phyloP scores from a whole-genome alignment of 2,113 vertebrate genomes.

The Puma concolor region DNA sequence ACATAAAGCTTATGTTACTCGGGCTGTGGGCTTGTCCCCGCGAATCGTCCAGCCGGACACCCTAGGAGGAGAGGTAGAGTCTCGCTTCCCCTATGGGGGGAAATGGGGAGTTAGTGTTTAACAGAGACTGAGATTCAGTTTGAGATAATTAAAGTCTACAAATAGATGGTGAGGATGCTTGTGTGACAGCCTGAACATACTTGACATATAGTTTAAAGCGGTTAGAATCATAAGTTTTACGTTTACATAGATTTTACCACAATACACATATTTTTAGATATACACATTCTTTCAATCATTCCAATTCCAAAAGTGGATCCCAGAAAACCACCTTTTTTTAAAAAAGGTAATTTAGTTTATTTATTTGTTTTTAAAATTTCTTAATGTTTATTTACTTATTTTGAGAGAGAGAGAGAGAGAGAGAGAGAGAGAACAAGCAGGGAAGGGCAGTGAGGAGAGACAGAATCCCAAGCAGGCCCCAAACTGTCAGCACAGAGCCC shows the following conservation, averaged over 20 bases:
- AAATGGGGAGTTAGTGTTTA: too few species aligned
- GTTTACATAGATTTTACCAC: background rate
- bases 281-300: background rate
- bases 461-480: too few species aligned
- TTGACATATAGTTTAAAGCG: rapidly evolving
- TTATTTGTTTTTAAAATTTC: too few species aligned
- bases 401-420: too few species aligned
- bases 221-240: background rate
- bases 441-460: too few species aligned
- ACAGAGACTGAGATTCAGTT: background rate
- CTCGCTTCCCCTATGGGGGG: background rate
- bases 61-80: background rate
- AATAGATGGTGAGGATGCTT: background rate
- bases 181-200: rapidly evolving
- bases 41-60: background rate
- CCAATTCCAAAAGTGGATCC: background rate
- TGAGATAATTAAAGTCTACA: background rate
- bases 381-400: too few species aligned
- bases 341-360: too few species aligned
- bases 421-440: too few species aligned
- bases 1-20: background rate
- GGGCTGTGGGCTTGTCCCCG: too few species aligned
- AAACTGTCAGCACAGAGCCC: too few species aligned
- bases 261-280: background rate
- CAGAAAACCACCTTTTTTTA: background rate